Evolutionary conservation across 2,113 vertebrate genomes (phyloP), one percentile per base, ranked within the genome.

Genomic region (Erinaceus europaeus): DNA sequence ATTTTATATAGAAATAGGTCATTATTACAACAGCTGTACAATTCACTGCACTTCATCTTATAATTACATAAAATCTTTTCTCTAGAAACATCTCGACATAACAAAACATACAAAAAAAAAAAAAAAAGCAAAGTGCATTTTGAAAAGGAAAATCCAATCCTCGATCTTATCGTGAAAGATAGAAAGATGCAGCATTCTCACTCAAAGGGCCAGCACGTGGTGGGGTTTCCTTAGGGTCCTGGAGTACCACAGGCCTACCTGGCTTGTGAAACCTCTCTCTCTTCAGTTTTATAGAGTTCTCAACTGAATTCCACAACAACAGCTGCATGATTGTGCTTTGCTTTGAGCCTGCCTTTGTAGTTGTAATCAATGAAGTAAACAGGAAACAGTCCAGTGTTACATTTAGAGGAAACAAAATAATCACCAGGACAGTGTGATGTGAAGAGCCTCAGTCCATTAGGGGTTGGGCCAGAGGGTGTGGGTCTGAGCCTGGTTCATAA

Each of bases 1-100:
- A 96, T 97, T 97, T 98, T 95, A 97, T 98, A 98, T 97, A 97
- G 97, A 98, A 98, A 98, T 98, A 98, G 96, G 94, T 97, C 92
- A 96, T 97, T 98, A 96, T 97, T 97, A 97, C 97, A 97, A 97
- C 96, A 95, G 93, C 97, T 97, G 97, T 98, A 97, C 97, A 97
- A 94, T 96, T 97, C 97, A 97, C 96, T 97, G 97, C 89, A 79
- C 97, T 97, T 95, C 77, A 40, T 96, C 96, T 97, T 96, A 97
- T 97, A 97, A 96, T 97, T 97, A 97, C 97, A 97, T 97, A 97
- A 97, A 98, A 96, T 97, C 96, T 98, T 96, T 96, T 95, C 92
- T 96, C 97, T 97, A 97, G 96, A 98, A 97, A 98, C 96, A 96
- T 97, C 90, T 97, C 96, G 97, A 97, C 95, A 90, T 96, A 97